Conservation (phyloP, 1,140 invertebrate genomes). For the Heliconius himera region DNA sequence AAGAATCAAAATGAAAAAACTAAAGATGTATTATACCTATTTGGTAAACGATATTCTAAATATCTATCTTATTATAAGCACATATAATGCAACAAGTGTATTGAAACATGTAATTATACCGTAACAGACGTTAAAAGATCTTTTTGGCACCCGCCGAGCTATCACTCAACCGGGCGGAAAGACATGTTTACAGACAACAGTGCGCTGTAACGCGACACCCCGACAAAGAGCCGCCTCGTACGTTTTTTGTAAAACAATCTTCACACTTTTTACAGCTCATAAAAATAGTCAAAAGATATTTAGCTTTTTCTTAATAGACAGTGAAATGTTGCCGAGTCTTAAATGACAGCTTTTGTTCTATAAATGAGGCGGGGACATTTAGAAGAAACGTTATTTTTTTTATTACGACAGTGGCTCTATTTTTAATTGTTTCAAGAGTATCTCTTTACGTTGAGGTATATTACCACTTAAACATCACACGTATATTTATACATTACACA, state of each 20-base stretch:
- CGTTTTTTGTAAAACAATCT: conserved; percentile 78
- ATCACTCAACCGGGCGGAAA: conserved; percentile 68
- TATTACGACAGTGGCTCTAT: conserved; percentile 69
- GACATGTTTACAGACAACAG: conserved; percentile 79
- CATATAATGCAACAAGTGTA: conserved; percentile 32
- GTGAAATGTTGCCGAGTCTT: conserved; percentile 79
- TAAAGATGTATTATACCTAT: neutral
- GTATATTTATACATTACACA: conserved; percentile 4
- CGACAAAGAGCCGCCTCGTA: conserved; percentile 74
- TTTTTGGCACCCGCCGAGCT: conserved; percentile 67
- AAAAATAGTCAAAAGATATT: conserved; percentile 80
- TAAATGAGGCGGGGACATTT: conserved; percentile 75
- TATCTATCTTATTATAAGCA: neutral
- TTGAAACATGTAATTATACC: conserved; percentile 37
- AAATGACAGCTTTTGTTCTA: conserved; percentile 80
- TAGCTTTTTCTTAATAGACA: conserved; percentile 75
- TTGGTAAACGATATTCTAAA: neutral
- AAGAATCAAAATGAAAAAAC: neutral
- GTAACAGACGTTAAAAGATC: conserved; percentile 40
- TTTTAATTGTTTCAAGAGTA: conserved; percentile 66
- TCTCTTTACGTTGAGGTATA: conserved; percentile 54
- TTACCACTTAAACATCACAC: conserved; percentile 43
- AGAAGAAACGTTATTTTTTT: conserved; percentile 65
- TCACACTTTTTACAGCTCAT: conserved; percentile 76
- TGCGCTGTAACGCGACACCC: conserved; percentile 64